A percentile compares a stretch with the other conserved stretches of the same genome.
Conservation (phyloP, 1,140 invertebrate genomes). For the Oncopodura yosiiana region DNA sequence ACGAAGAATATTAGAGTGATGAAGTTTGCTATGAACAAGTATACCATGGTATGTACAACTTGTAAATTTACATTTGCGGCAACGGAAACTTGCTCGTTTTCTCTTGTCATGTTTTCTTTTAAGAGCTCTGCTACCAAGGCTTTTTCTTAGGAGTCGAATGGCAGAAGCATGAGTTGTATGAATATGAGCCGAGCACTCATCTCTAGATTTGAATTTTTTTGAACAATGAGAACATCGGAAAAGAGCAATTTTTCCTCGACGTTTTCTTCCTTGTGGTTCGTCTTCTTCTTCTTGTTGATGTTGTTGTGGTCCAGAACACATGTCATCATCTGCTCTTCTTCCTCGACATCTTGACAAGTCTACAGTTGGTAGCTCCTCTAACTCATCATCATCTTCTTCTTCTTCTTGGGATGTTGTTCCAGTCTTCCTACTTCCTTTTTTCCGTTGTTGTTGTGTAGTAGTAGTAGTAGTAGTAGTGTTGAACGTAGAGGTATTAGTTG, state of each 20-base stretch:
- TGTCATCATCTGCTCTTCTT: constrained; percentile 3
- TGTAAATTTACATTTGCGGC: constrained; percentile 31
- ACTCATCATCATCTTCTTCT: constrained; percentile 20
- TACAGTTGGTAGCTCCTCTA: background rate
- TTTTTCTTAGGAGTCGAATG: too few species aligned
- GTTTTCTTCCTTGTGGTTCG: constrained; percentile 31
- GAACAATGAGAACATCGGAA: constrained; percentile 45
- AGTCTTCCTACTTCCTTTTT: constrained; percentile 10
- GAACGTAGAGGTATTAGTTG: too few species aligned
- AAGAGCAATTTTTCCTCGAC: constrained; percentile 27
- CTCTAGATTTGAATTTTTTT: constrained; percentile 40
- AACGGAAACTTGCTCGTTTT: constrained; percentile 35
- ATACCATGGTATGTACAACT: constrained; percentile 21
- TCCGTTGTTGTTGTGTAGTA: background rate
- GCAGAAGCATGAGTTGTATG: constrained; percentile 40
- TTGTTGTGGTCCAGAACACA: background rate
- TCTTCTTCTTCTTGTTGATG: constrained; percentile 5
- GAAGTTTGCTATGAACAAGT: constrained; percentile 27
- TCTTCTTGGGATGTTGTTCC: constrained; percentile 11
- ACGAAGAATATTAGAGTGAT: constrained; percentile 8
- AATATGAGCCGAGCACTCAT: constrained; percentile 41
- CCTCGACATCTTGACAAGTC: background rate
- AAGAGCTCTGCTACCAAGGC: too few species aligned
- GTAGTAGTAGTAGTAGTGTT: too few species aligned
- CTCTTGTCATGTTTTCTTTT: too few species aligned